Evolutionary conservation across 2,113 vertebrate genomes (phyloP).

Genomic region (Myanophis thanlyinensis): DNA sequence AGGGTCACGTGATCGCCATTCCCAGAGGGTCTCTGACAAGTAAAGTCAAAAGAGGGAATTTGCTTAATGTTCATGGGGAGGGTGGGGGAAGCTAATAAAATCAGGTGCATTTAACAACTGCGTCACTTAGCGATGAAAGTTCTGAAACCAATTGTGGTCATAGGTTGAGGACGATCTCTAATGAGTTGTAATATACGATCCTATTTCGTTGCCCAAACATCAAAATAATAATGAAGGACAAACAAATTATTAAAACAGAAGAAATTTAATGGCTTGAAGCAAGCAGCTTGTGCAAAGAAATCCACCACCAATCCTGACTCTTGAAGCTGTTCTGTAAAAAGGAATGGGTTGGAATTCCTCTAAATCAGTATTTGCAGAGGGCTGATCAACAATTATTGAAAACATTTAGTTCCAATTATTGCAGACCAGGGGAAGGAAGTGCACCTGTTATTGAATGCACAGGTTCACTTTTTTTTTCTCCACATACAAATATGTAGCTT

Average conservation of each 20-base stretch:
- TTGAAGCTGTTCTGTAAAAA: neutral
- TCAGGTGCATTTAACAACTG: too few species aligned
- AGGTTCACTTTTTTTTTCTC: neutral
- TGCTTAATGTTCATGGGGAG: too few species aligned
- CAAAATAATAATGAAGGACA: neutral
- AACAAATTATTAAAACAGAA: neutral
- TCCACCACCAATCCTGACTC: neutral
- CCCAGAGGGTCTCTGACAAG: too few species aligned
- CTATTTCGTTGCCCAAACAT: neutral
- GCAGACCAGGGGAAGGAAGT: too few species aligned
- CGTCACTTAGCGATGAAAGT: too few species aligned
- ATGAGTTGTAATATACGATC: neutral
- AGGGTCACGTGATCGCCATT: too few species aligned
- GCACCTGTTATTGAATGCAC: neutral
- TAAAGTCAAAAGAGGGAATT: too few species aligned
- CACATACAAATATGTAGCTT: neutral
- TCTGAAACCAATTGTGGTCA: too few species aligned
- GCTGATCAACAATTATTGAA: neutral
- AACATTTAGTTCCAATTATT: neutral
- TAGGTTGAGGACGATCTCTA: too few species aligned
- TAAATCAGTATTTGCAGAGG: neutral
- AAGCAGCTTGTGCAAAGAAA: neutral
- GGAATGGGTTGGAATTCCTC: neutral
- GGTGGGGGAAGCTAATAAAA: too few species aligned
- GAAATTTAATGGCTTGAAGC: neutral